These are phyloP conservation scores for Drosophila bocki DNA, from an alignment of 1,140 invertebrate genomes.

Conservation along the genomic window DNA sequence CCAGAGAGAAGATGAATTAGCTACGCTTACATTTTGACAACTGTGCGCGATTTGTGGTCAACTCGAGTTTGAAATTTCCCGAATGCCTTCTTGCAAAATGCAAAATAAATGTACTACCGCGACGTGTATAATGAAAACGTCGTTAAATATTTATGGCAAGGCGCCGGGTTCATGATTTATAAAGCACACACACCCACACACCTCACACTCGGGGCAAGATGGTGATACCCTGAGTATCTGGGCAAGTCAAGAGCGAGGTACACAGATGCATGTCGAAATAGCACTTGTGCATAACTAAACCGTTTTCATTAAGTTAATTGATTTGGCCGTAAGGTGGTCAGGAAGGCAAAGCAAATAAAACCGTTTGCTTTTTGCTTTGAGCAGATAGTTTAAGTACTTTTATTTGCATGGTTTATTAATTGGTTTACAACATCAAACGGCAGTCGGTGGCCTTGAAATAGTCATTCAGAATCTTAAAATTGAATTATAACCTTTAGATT, in stretches of 20 bases:
- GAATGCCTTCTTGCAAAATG: slow-evolving; percentile 5
- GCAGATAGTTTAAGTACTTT: neutral
- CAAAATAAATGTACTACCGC: slow-evolving; percentile 27
- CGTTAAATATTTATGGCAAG: slow-evolving; percentile 54
- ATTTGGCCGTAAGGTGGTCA: slow-evolving; percentile 29
- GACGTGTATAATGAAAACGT: slow-evolving; percentile 50
- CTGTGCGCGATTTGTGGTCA: slow-evolving; percentile 56
- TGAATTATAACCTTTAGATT: neutral
- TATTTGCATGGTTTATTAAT: slow-evolving; percentile 1
- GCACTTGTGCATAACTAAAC: slow-evolving; percentile 62
- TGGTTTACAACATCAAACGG: neutral
- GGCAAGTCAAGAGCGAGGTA: slow-evolving; percentile 19
- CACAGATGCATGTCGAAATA: slow-evolving; percentile 36
- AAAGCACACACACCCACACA: slow-evolving; percentile 10
- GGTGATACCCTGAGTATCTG: slow-evolving; percentile 7
- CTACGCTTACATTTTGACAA: slow-evolving; percentile 61
- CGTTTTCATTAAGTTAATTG: slow-evolving; percentile 74
- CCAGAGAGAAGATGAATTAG: slow-evolving; percentile 50
- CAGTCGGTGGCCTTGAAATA: neutral
- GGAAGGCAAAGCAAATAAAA: slow-evolving; percentile 11
- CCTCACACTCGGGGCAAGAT: neutral
- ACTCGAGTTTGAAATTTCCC: slow-evolving; percentile 18
- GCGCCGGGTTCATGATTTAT: slow-evolving; percentile 58
- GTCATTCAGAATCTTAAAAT: neutral
- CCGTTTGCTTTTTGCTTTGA: neutral